Conservation (phyloP, 2,113 vertebrate genomes). For the Clarias batrachus region DNA sequence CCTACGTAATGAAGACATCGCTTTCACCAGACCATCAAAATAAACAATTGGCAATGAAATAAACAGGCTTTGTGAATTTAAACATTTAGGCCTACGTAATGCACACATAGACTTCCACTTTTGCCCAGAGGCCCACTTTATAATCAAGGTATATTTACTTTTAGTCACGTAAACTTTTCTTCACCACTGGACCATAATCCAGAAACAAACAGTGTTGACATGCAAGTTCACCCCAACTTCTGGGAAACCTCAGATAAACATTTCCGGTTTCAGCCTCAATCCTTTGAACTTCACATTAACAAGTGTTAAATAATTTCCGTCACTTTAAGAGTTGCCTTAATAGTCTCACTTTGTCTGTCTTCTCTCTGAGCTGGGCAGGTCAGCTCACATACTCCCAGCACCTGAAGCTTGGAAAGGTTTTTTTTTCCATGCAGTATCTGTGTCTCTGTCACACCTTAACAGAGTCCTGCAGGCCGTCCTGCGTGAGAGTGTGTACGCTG, state of each 20-base stretch:
- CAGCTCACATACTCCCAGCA: conserved; percentile 39
- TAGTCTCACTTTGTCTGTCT: conserved; percentile 33
- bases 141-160: conserved; percentile 18
- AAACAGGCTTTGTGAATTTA: not conserved
- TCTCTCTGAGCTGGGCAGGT: conserved; percentile 48
- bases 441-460: conserved; percentile 8
- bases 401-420: conserved; percentile 34
- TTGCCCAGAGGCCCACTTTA: conserved; percentile 4
- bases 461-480: conserved; percentile 4
- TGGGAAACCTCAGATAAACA: conserved; percentile 16
- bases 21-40: not conserved
- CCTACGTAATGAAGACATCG: not conserved
- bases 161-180: not conserved
- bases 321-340: not conserved
- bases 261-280: not conserved
- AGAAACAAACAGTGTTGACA: conserved; percentile 23
- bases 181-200: not conserved
- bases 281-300: not conserved
- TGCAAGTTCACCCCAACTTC: conserved; percentile 13
- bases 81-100: not conserved
- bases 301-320: not conserved
- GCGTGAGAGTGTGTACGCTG: conserved; percentile 20
- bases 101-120: not conserved
- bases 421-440: not conserved
- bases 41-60: not conserved